Evolutionary conservation across 2,888 invertebrate genomes (phyloP), one percentile per base, ranked within the genome.

Genomic region (Caenorhabditis japonica): DNA sequence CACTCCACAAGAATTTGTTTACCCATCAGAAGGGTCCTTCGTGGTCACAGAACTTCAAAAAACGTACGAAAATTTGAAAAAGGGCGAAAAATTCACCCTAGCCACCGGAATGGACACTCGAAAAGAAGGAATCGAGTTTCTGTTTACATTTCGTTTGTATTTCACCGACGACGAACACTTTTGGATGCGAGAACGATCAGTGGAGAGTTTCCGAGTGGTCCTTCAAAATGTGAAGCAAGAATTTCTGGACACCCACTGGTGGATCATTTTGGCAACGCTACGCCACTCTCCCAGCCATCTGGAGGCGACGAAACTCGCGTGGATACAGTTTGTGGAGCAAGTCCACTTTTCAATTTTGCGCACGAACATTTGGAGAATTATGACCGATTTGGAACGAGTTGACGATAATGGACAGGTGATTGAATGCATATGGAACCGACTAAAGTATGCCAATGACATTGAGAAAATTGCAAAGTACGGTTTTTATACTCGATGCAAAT

Each of bases 171-270:
- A 72, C 15, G 15, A 13, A 5, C 30, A 49, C 15, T 66, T 60
- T 23, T 38, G 41, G 41, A 46, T 59, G 25, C 33, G 60, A 34
- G 30, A 60, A 0, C 3, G 38, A 1, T 36, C 43, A 12, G 66
- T 52, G 5, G 19, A 3, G 7, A 60, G 53, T 36, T 66, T 72
- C 27, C 41, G 21, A 27, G 25, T 34, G 0, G 36, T 72, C 10
- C 23, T 72, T 4, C 39, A 44, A n/a, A 52, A 46, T n/a, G n/a
- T 59, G 17, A 59, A 59, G 15, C 17, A 27, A 0, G 49, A 39
- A 1, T 72, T 72, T 33, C 41, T 72, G 17, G 60, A 60, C 4
- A 36, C 55, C 10, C 59, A 72, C 36, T 72, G 72, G 72, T 66
- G 39, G 34, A 13, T 44, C 17, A 55, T 72, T 33, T 33, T 60